These are phyloP conservation scores for Limnephilus rhombicus DNA, from an alignment of 2,888 invertebrate species.

Conservation along the genomic window DNA sequence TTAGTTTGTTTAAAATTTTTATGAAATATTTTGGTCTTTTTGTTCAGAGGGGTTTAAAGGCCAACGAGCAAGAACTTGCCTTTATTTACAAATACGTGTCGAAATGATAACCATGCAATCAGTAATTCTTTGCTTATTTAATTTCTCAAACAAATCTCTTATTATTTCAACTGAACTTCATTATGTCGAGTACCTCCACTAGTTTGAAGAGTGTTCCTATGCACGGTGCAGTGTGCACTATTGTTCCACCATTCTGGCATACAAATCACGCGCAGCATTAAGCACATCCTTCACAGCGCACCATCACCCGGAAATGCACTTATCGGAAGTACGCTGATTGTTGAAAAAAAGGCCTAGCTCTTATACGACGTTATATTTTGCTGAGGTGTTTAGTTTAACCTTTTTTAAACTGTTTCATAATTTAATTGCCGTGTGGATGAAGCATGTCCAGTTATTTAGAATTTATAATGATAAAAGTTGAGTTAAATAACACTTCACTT, in stretches of 20 bases:
- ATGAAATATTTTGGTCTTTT: too few species aligned
- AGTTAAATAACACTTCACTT: neutral
- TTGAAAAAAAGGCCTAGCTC: neutral
- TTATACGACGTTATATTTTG: neutral
- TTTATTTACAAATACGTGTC: too few species aligned
- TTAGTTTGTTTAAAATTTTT: too few species aligned
- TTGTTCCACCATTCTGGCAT: neutral
- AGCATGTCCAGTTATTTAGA: neutral
- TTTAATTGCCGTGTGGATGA: neutral
- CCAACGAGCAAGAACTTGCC: too few species aligned
- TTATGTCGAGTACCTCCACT: neutral
- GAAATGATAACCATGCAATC: too few species aligned
- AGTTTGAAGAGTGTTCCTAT: neutral
- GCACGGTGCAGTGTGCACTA: neutral
- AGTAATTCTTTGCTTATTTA: neutral
- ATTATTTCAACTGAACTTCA: neutral
- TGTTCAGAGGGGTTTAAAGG: too few species aligned
- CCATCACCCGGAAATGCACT: neutral
- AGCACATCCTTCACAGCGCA: neutral
- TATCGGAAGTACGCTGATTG: neutral
- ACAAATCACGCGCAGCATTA: conserved; percentile 4
- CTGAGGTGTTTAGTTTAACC: neutral
- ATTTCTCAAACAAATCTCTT: neutral
- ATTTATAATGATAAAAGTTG: neutral
- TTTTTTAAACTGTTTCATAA: neutral